A percentile compares a stretch with the other conserved stretches of the same genome.
Evolutionary conservation across 2,797 vertebrate species (phyloP).

Genomic region (Cirrhinus mrigala): DNA sequence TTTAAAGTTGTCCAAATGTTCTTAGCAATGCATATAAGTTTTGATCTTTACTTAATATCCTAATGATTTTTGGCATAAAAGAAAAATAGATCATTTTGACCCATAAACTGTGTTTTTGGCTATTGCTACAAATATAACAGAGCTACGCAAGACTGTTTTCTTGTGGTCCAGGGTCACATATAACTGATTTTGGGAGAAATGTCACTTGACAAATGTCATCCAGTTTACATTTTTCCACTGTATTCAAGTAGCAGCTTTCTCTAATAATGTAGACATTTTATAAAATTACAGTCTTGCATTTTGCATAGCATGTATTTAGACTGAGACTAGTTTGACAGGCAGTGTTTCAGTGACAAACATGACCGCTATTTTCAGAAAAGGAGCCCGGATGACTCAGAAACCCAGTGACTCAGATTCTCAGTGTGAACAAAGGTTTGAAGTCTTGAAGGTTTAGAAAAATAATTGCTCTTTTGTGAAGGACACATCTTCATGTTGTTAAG

Average conservation of each 20-base stretch:
- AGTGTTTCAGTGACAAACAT: slow-evolving; percentile 33
- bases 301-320: neutral
- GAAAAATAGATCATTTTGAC: too few species aligned
- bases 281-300: neutral
- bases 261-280: neutral
- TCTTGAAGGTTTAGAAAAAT: neutral
- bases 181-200: neutral
- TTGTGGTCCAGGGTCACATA: too few species aligned
- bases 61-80: too few species aligned
- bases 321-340: neutral
- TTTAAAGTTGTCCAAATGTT: too few species aligned
- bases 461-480: slow-evolving; percentile 27
- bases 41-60: too few species aligned
- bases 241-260: neutral
- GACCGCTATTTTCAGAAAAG: slow-evolving; percentile 9
- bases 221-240: neutral
- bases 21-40: too few species aligned
- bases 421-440: neutral
- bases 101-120: too few species aligned
- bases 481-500: neutral
- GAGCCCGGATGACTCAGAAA: neutral
- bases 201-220: neutral
- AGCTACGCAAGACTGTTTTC: too few species aligned
- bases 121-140: too few species aligned
- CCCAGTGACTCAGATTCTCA: slow-evolving; percentile 11